These are phyloP conservation scores for Pitta sordida DNA, from an alignment of 2,113 vertebrate genomes.

Conservation along the genomic window DNA sequence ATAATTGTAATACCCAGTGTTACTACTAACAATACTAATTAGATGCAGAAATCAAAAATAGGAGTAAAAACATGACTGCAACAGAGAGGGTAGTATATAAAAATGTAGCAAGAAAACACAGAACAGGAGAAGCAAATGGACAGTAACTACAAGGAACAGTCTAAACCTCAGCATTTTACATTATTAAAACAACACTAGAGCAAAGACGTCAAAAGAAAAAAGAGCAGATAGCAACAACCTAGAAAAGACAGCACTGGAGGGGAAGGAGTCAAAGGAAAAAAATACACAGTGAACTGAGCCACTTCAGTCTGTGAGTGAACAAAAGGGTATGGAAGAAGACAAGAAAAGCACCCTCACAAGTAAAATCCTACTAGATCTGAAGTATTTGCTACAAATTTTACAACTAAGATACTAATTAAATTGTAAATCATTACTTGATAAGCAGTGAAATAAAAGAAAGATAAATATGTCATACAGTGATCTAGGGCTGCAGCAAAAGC, in stretches of 20 bases:
- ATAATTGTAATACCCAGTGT: not conserved
- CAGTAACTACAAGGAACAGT: not conserved
- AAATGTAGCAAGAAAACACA: not conserved
- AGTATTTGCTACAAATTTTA: not conserved
- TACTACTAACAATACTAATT: not conserved
- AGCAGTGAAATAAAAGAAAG: not conserved
- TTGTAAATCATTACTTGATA: not conserved
- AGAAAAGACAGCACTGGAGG: not conserved
- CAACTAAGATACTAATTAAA: not conserved
- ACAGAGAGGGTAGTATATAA: not conserved
- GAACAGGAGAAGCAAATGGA: not conserved
- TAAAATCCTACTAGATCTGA: not conserved
- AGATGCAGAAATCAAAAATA: not conserved
- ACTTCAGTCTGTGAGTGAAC: not conserved
- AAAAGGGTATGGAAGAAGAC: not conserved
- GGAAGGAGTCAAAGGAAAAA: not conserved
- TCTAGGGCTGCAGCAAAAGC: not conserved
- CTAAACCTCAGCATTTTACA: conserved; percentile 11
- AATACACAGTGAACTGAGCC: not conserved
- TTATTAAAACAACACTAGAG: conserved; percentile 16
- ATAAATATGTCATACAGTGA: not conserved
- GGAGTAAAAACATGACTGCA: not conserved
- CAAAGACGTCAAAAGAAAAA: conserved; percentile 23
- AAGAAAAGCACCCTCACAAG: not conserved
- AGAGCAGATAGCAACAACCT: not conserved